Conservation (phyloP, 2,888 invertebrate species). For the Drosophila dives region DNA sequence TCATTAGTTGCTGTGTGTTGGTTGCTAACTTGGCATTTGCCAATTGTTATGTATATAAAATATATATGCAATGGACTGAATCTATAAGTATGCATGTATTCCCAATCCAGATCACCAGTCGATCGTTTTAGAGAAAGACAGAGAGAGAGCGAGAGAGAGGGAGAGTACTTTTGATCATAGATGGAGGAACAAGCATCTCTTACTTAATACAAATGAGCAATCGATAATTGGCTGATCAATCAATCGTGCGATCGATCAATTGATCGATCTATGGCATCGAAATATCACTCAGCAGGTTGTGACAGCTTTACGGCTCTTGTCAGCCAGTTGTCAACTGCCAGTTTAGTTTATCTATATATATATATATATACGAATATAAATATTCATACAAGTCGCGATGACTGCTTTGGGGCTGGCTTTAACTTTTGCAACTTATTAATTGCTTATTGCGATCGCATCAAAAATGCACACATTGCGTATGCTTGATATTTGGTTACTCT, state of each 20-base stretch:
- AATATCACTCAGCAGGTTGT: slow-evolving; percentile 39
- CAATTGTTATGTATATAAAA: not conserved
- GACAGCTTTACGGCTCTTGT: slow-evolving; percentile 41
- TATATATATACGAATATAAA: slow-evolving; percentile 22
- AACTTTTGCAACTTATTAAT: slow-evolving; percentile 40
- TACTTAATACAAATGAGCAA: not conserved
- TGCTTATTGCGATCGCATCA: slow-evolving; percentile 7
- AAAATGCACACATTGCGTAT: slow-evolving; percentile 37
- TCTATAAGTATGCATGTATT: not conserved
- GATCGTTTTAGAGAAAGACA: not conserved
- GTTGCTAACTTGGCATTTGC: slow-evolving; percentile 27
- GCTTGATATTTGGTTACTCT: slow-evolving; percentile 25
- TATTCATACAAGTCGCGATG: slow-evolving; percentile 48
- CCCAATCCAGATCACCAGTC: not conserved
- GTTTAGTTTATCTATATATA: slow-evolving; percentile 17
- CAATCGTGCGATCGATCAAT: slow-evolving; percentile 40
- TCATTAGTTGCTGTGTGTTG: slow-evolving; percentile 29
- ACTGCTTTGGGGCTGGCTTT: slow-evolving; percentile 17
- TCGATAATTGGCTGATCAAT: slow-evolving; percentile 23
- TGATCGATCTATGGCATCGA: slow-evolving; percentile 23
- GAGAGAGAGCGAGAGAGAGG: no score
- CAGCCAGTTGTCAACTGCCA: slow-evolving; percentile 54
- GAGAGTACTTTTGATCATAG: not conserved
- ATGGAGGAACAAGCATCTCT: not conserved
- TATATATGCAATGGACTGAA: not conserved